phyloP scores from a whole-genome alignment of 2,113 vertebrate genomes.

The Campylomormyrus numenius region DNA sequence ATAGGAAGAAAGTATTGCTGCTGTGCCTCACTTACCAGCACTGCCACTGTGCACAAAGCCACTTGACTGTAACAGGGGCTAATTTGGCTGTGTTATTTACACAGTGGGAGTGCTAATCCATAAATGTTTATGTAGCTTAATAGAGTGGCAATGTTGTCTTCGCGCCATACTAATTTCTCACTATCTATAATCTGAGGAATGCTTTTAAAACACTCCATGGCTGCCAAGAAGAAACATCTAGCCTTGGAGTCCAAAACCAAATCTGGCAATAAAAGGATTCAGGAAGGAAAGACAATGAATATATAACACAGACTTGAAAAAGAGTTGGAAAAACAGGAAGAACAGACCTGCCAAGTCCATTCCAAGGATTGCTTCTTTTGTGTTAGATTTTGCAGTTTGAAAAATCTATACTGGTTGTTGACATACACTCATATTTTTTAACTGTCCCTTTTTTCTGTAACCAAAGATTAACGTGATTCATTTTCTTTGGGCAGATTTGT shows the following conservation, averaged over 20 bases:
- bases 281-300: slow-evolving; percentile 33
- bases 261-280: slow-evolving; percentile 27
- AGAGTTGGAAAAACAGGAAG: slow-evolving; percentile 36
- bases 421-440: neutral
- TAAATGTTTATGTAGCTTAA: slow-evolving; percentile 44
- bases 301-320: slow-evolving; percentile 20
- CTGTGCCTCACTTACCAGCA: neutral
- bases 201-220: slow-evolving; percentile 42
- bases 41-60: slow-evolving; percentile 1
- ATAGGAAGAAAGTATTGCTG: neutral
- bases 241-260: neutral
- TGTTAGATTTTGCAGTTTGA: slow-evolving; percentile 28
- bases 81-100: neutral
- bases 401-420: neutral
- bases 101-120: slow-evolving; percentile 28
- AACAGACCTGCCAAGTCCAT: slow-evolving; percentile 7
- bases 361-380: neutral
- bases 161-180: slow-evolving; percentile 40
- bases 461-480: neutral
- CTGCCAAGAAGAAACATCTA: slow-evolving; percentile 32
- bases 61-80: neutral
- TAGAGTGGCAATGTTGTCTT: slow-evolving; percentile 48
- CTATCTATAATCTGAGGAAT: slow-evolving; percentile 49
- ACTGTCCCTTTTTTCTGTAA: neutral
- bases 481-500: neutral